Base-by-base conservation (phyloP, 2,888 invertebrate species). In the Yponomeuta plumbellus region DNA sequence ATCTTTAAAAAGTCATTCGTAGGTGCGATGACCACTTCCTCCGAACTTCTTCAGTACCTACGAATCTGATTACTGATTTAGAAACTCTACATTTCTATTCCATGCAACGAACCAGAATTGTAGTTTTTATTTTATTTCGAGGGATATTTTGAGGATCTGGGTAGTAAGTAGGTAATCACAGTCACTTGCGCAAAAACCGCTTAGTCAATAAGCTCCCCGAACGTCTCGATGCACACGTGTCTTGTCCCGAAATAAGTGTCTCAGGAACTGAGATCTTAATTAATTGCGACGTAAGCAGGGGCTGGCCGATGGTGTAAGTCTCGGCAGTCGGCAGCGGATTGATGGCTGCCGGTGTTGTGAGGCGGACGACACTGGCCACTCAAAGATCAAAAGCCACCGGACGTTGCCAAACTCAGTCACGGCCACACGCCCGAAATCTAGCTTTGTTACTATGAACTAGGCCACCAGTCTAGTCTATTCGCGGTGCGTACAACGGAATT, bases 381-480 rank as follows among this genome's bases (percentile, higher is more conserved):
- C 85, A 83, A 86, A 86, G 80, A 72, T 65, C 56, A 75, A 79
- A 83, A 80, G 80, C 76, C 76, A 74, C 73, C 74, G 76, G 76
- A 75, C 76, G 77, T 34, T 17, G 79, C 71, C 74, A 74, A 75
- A 74, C 74, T 75, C 77, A 76, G 78, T 76, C 78, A 75, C 76
- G 81, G 77, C 77, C 83, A 70, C 76, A 73, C 78, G 75, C 74
- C 76, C 75, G 77, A 70, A 72, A 67, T 72, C 75, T 73, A 75
- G 75, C 78, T 82, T 83, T 81, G 81, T 74, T 79, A 81, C 76
- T 74, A 71, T 73, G 77, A 86, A 76, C 79, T 83, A 75, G 87
- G 88, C 79, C 87, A 82, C 80, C 80, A 76, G 76, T 80, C 78
- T 76, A 78, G 74, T 85, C 86, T 87, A 86, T 88, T 88, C 81